phyloP scores from a whole-genome alignment of 2,797 vertebrate genomes.

The Tokudaia tokunoshimensis region DNA sequence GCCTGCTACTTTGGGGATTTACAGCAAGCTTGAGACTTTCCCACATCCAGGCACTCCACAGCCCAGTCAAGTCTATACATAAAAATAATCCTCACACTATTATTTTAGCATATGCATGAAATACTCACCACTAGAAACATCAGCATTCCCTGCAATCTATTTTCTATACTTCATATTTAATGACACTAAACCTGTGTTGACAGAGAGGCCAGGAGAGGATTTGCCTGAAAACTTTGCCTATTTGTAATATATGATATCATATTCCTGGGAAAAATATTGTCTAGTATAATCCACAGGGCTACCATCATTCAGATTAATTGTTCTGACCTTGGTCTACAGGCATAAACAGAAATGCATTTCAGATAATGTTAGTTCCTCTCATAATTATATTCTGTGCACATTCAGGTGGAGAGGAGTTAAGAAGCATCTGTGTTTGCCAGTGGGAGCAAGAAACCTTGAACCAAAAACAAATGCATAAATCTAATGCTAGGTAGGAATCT shows the following conservation, averaged over 20 bases:
- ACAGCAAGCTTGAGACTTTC: not conserved
- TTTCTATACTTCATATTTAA: constrained; percentile 72
- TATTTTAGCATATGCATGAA: constrained; percentile 59
- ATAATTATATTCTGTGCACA: constrained; percentile 82
- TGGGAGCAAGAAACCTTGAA: constrained; percentile 83
- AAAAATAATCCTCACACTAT: constrained; percentile 53
- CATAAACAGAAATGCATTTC: constrained; percentile 85
- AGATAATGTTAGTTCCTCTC: constrained; percentile 80
- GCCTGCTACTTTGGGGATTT: not conserved
- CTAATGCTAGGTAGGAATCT: constrained; percentile 65
- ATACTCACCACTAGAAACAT: constrained; percentile 36
- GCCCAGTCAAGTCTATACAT: not conserved
- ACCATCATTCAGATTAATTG: constrained; percentile 86
- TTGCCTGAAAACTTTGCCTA: constrained; percentile 70
- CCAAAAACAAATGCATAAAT: constrained; percentile 75
- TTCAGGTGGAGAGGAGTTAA: constrained; percentile 76
- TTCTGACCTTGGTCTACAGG: constrained; percentile 84
- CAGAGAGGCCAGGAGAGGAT: constrained; percentile 78
- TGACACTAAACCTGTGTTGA: constrained; percentile 71
- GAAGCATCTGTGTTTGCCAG: constrained; percentile 83
- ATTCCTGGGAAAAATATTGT: constrained; percentile 72
- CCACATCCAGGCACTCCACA: not conserved
- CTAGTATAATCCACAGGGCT: constrained; percentile 60
- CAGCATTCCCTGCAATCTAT: constrained; percentile 51
- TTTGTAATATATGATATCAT: constrained; percentile 72